A percentile compares a stretch with the other conserved stretches of the same genome.
Evolutionary conservation across 2,888 invertebrate species (phyloP).

Genomic region (Willowsia nigromaculata): DNA sequence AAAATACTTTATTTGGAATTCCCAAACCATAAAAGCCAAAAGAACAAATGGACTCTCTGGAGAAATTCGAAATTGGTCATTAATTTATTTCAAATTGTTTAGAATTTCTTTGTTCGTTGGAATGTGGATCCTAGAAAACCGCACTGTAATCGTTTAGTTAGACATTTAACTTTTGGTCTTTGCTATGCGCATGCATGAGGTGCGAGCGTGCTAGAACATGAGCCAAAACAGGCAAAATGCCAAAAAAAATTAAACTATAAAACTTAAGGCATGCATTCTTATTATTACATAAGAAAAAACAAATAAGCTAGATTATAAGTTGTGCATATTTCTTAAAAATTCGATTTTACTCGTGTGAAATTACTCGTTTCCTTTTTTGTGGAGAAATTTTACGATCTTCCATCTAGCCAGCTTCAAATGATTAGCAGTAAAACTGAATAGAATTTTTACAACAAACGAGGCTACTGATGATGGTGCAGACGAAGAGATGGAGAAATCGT

Average conservation of each 20-base stretch:
- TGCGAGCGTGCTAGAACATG: background rate
- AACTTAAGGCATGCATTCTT: background rate
- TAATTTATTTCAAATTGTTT: background rate
- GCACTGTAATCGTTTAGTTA: background rate
- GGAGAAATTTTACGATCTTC: slow-evolving; percentile 35
- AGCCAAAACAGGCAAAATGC: background rate
- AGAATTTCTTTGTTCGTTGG: background rate
- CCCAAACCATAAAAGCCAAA: background rate
- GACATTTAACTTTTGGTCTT: background rate
- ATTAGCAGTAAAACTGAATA: background rate
- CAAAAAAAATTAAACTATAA: background rate
- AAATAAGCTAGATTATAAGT: background rate
- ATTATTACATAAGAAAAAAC: background rate
- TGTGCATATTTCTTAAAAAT: background rate
- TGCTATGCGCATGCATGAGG: background rate
- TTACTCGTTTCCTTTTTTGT: slow-evolving; percentile 52
- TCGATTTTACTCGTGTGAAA: background rate
- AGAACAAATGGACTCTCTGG: slow-evolving; percentile 5
- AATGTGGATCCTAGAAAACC: background rate
- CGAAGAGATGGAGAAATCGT: background rate
- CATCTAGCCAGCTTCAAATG: background rate
- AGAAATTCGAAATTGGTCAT: slow-evolving; percentile 4
- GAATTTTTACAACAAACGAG: background rate
- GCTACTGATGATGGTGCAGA: background rate
- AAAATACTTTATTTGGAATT: slow-evolving; percentile 11